phyloP scores from a whole-genome alignment of 2,113 vertebrate species.

The Vidua macroura region DNA sequence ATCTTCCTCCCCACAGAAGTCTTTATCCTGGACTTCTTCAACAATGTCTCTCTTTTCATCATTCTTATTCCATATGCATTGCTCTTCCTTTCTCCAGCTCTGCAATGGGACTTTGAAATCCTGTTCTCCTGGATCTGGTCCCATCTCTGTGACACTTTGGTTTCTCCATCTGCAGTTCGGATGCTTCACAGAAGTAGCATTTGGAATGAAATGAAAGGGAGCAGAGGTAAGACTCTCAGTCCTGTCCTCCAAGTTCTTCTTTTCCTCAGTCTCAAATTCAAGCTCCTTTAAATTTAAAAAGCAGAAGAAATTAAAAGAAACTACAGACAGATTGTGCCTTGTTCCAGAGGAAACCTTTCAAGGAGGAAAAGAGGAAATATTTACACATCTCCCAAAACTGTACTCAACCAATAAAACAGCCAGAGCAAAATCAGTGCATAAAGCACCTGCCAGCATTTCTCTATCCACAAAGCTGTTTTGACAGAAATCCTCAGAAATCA shows the following conservation, averaged over 20 bases:
- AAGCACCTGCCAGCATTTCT: background rate
- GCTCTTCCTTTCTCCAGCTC: slow-evolving; percentile 11
- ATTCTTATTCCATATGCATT: background rate
- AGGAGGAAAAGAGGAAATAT: slow-evolving; percentile 28
- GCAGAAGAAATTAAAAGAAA: slow-evolving; percentile 35
- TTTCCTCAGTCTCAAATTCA: slow-evolving; percentile 54
- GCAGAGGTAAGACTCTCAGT: background rate
- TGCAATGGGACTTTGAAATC: background rate
- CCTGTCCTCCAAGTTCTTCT: slow-evolving; percentile 48
- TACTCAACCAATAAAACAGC: background rate
- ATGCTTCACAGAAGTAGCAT: background rate
- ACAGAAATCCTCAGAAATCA: background rate
- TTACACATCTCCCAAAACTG: slow-evolving; percentile 16
- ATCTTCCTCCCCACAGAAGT: background rate
- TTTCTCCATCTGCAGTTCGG: slow-evolving; percentile 5
- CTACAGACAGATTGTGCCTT: background rate
- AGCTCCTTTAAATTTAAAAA: slow-evolving; percentile 73
- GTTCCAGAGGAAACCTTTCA: slow-evolving; percentile 3
- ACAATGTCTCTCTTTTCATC: background rate
- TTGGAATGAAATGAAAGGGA: slow-evolving; percentile 57
- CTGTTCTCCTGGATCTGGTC: background rate
- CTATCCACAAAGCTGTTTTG: background rate
- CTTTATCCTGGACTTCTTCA: background rate
- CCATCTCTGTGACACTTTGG: background rate
- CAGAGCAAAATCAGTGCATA: background rate